A percentile compares a stretch with the other conserved stretches of the same genome.
phyloP scores from a whole-genome alignment of 1,140 invertebrate species.

The Eupristina koningsbergeri region DNA sequence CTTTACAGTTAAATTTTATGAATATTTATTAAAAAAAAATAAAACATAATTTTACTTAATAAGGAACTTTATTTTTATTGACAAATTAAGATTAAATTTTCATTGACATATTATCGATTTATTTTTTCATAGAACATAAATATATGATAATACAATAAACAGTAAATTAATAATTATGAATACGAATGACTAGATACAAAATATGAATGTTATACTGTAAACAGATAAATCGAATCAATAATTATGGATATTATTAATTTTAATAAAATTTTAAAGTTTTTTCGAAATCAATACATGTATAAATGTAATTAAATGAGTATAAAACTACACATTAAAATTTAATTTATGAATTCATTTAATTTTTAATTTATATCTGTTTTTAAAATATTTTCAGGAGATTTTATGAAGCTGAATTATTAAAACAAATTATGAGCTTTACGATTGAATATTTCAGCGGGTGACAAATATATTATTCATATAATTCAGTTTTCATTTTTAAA shows the following conservation, averaged over 20 bases:
- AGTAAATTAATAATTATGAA: conserved; percentile 56
- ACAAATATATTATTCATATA: background rate
- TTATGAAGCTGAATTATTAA: conserved; percentile 44
- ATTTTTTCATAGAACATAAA: conserved; percentile 56
- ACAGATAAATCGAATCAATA: conserved; percentile 53
- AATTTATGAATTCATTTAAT: too few relatives aligned
- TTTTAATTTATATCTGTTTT: too few relatives aligned
- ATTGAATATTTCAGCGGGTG: background rate
- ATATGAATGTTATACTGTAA: conserved; percentile 58
- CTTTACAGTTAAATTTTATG: background rate
- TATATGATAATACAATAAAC: conserved; percentile 55
- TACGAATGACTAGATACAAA: conserved; percentile 63
- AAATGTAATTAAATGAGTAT: too few relatives aligned
- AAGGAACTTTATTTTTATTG: conserved; percentile 56
- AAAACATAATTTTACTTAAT: conserved; percentile 10
- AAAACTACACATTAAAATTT: too few relatives aligned
- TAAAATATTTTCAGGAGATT: background rate
- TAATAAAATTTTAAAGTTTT: background rate
- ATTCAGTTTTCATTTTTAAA: background rate
- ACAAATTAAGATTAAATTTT: conserved; percentile 53
- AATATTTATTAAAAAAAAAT: background rate
- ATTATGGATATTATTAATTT: conserved; percentile 45
- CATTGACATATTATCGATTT: conserved; percentile 61
- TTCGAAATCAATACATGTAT: too few relatives aligned
- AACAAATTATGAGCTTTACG: background rate